These are phyloP conservation scores for Intellagama lesueurii DNA, from an alignment of 2,797 vertebrate species.

Conservation along the genomic window DNA sequence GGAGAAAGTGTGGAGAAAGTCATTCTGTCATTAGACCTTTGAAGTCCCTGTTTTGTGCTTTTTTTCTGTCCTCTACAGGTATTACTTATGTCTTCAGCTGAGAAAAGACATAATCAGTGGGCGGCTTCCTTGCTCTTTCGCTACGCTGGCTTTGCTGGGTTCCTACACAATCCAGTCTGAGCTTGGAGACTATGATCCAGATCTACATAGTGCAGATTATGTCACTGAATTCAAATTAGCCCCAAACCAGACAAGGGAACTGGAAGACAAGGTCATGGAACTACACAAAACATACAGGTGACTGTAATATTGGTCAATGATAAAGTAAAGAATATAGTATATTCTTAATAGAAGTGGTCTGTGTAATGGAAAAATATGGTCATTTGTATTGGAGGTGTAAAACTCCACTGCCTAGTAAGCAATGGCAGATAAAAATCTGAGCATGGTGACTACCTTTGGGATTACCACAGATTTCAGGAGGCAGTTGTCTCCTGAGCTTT, in stretches of 20 bases:
- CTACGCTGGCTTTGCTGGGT: constrained; percentile 92
- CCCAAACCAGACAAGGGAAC: constrained; percentile 93
- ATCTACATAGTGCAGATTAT: constrained; percentile 89
- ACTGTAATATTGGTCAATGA: neutral
- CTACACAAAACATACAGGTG: constrained; percentile 95
- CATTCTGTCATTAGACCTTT: neutral
- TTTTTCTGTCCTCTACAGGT: constrained; percentile 77
- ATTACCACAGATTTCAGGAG: neutral
- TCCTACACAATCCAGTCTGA: constrained; percentile 97
- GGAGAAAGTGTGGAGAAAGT: neutral
- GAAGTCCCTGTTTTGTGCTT: constrained; percentile 22
- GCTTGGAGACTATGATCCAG: constrained; percentile 92
- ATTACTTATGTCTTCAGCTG: constrained; percentile 95
- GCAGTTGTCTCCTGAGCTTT: neutral
- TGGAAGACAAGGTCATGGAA: constrained; percentile 96
- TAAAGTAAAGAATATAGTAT: neutral
- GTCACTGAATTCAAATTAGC: constrained; percentile 90
- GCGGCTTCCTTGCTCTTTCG: constrained; percentile 94
- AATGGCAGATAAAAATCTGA: neutral
- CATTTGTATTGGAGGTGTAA: neutral
- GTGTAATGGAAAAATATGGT: neutral
- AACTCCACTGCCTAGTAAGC: neutral
- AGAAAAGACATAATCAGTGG: constrained; percentile 91
- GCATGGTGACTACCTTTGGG: neutral
- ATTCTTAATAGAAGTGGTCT: neutral